Conservation (phyloP, 2,888 invertebrate species). For the Anodontia alba region DNA sequence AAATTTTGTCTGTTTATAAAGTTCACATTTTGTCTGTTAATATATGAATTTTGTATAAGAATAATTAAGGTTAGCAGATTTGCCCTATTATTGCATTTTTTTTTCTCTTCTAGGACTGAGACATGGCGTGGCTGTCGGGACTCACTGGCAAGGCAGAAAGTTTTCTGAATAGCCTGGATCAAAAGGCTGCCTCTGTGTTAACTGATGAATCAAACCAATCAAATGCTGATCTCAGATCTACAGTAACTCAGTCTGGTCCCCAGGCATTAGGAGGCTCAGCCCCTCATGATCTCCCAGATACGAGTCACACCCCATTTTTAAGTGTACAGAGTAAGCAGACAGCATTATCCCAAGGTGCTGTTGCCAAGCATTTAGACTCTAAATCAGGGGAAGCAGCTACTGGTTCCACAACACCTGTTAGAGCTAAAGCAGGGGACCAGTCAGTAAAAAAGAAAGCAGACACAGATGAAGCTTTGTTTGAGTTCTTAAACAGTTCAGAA, state of each 20-base stretch:
- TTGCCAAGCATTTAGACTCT: slow-evolving; percentile 60
- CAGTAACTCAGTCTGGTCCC: background rate
- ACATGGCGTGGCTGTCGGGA: slow-evolving; percentile 90
- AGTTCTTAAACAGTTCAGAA: slow-evolving; percentile 84
- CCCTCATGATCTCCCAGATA: background rate
- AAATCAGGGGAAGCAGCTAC: slow-evolving; percentile 35
- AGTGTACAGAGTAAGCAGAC: slow-evolving; percentile 17
- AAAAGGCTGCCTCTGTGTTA: slow-evolving; percentile 89
- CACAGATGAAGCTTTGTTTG: slow-evolving; percentile 85
- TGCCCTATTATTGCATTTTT: no score
- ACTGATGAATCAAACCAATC: background rate
- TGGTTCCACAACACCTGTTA: slow-evolving; percentile 19
- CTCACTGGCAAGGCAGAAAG: slow-evolving; percentile 91
- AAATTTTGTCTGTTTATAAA: no score
- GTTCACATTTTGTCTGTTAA: no score
- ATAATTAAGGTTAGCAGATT: no score
- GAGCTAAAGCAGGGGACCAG: slow-evolving; percentile 40
- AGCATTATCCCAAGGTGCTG: slow-evolving; percentile 72
- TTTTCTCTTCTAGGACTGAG: background rate
- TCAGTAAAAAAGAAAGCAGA: slow-evolving; percentile 74
- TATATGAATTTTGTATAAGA: no score
- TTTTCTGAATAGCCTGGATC: slow-evolving; percentile 90
- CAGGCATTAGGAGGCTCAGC: background rate
- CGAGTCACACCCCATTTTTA: slow-evolving; percentile 25
- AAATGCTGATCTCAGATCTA: background rate